Percentiles rank a stretch among this genome's conserved stretches.
Evolutionary conservation across 2,797 vertebrate species (phyloP).

Genomic region (Melanotaenia nigrans): DNA sequence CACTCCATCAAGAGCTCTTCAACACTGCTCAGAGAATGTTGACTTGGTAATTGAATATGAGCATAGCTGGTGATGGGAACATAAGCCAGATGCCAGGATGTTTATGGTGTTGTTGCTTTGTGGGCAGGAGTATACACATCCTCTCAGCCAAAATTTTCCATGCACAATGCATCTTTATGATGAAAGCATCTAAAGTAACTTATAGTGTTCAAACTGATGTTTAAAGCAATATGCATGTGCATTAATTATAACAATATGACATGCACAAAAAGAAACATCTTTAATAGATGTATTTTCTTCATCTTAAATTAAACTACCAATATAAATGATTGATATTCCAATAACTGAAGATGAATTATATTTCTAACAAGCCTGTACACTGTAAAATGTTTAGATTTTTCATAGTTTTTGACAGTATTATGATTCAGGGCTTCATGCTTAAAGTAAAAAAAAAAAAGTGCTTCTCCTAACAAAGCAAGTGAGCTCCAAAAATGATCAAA

Average conservation of each 20-base stretch:
- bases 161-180: conserved; percentile 48
- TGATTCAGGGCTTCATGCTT: too few species aligned
- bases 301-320: too few species aligned
- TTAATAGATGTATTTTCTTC: too few species aligned
- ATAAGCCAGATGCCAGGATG: conserved; percentile 78
- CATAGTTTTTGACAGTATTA: too few species aligned
- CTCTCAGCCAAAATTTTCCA: conserved; percentile 67
- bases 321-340: background rate
- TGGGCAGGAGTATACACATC: conserved; percentile 73
- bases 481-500: too few species aligned
- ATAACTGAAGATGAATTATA: too few species aligned
- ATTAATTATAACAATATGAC: conserved; percentile 26
- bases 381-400: too few species aligned
- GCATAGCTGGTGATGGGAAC: conserved; percentile 71
- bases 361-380: too few species aligned
- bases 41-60: conserved; percentile 72
- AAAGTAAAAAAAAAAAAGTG: too few species aligned
- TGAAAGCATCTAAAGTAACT: conserved; percentile 48
- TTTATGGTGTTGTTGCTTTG: conserved; percentile 77
- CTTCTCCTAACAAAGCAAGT: too few species aligned
- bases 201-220: conserved; percentile 37
- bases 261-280: background rate
- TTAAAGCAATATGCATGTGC: conserved; percentile 31
- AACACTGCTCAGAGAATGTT: conserved; percentile 68
- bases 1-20: conserved; percentile 65